Evolutionary conservation across 2,113 vertebrate genomes (phyloP).

Genomic region (Dissostichus mawsoni): DNA sequence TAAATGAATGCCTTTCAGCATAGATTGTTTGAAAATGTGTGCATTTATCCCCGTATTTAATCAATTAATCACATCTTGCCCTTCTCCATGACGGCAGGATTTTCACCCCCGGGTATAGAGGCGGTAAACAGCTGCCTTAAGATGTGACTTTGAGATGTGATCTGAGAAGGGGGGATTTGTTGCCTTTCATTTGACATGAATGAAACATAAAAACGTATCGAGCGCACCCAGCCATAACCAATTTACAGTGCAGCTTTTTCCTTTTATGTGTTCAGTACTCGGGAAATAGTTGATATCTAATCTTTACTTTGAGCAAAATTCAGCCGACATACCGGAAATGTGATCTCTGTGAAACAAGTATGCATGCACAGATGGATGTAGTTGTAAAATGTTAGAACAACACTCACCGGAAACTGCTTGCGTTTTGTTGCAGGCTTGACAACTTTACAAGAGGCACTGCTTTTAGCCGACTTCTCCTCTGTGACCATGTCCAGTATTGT

Average conservation of each 20-base stretch:
- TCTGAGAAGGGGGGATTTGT: background rate
- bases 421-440: conserved; percentile 91
- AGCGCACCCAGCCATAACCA: background rate
- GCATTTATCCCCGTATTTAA: background rate
- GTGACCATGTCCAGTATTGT: conserved; percentile 81
- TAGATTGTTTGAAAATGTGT: background rate
- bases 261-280: background rate
- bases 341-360: background rate
- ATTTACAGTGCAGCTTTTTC: background rate
- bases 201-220: background rate
- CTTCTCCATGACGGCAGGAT: background rate
- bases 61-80: background rate
- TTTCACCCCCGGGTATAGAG: background rate
- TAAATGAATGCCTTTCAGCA: background rate
- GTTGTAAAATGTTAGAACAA: conserved; percentile 12
- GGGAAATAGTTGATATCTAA: background rate
- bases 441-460: conserved; percentile 85
- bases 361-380: background rate
- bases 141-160: background rate
- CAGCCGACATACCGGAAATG: background rate
- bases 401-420: conserved; percentile 91
- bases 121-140: background rate
- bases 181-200: conserved; percentile 2
- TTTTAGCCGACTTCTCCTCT: conserved; percentile 88
- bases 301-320: background rate